A percentile compares a stretch with the other conserved stretches of the same genome.
Evolutionary conservation across 2,797 vertebrate genomes (phyloP).

Genomic region (Euthynnus affinis): DNA sequence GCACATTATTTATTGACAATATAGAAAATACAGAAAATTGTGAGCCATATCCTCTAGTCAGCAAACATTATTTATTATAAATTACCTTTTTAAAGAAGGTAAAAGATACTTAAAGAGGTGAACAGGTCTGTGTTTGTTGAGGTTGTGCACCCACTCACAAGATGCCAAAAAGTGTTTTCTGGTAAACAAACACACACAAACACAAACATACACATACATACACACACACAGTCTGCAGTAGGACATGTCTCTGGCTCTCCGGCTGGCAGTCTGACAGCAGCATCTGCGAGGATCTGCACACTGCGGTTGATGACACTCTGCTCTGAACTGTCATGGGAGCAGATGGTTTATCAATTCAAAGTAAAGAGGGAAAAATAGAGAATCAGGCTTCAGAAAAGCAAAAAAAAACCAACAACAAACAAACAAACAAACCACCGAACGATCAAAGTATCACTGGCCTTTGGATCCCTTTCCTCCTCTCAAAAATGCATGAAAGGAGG

Average conservation of each 20-base stretch:
- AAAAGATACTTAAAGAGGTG: background rate
- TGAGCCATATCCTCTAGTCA: background rate
- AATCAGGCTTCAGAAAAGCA: slow-evolving; percentile 29
- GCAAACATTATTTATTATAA: background rate
- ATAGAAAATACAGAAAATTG: too few species aligned
- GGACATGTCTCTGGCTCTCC: slow-evolving; percentile 41
- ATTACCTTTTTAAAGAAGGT: slow-evolving; percentile 6
- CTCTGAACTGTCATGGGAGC: slow-evolving; percentile 71
- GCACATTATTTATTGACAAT: too few species aligned
- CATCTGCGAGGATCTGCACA: slow-evolving; percentile 63
- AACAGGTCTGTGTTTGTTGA: background rate
- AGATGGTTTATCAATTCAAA: slow-evolving; percentile 76
- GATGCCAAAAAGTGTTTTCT: slow-evolving; percentile 22
- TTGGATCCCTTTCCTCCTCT: slow-evolving; percentile 49
- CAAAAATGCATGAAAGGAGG: slow-evolving; percentile 57
- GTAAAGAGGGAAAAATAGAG: slow-evolving; percentile 38
- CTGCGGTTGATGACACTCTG: slow-evolving; percentile 59
- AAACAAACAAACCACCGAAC: slow-evolving; percentile 42
- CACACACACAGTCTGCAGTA: slow-evolving; percentile 29
- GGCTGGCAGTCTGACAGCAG: slow-evolving; percentile 74
- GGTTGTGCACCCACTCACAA: slow-evolving; percentile 15
- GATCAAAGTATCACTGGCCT: slow-evolving; percentile 54
- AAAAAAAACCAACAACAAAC: slow-evolving; percentile 30
- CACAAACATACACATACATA: slow-evolving; percentile 27
- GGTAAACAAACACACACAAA: slow-evolving; percentile 16